Evolutionary conservation across 1,140 invertebrate species (phyloP).

Genomic region (Maconellicoccus hirsutus): DNA sequence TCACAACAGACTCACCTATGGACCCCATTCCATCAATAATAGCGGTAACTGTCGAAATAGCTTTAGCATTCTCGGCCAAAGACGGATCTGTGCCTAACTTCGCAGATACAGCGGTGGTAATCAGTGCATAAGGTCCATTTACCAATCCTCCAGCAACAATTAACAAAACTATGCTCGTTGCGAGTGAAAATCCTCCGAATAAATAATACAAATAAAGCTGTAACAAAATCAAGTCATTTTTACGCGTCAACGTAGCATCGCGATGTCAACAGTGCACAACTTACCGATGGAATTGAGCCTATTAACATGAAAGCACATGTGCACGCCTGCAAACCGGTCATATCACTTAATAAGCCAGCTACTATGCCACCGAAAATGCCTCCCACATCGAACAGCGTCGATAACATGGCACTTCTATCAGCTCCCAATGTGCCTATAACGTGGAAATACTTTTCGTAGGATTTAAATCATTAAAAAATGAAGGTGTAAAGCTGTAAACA

Average conservation of each 20-base stretch:
- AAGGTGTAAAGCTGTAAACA: too few species aligned
- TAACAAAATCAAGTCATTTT: slow-evolving; percentile 36
- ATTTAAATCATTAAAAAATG: too few species aligned
- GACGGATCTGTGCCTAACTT: slow-evolving; percentile 82
- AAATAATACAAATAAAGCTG: slow-evolving; percentile 64
- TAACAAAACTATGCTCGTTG: slow-evolving; percentile 45
- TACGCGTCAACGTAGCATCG: not conserved
- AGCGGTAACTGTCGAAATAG: slow-evolving; percentile 87
- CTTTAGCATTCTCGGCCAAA: slow-evolving; percentile 71
- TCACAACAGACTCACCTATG: slow-evolving; percentile 45
- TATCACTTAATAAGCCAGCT: slow-evolving; percentile 76
- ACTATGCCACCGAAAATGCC: slow-evolving; percentile 78
- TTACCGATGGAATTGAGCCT: slow-evolving; percentile 52
- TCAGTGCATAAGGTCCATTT: slow-evolving; percentile 90
- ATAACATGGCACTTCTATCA: slow-evolving; percentile 65
- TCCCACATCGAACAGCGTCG: slow-evolving; percentile 82
- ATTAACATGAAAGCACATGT: slow-evolving; percentile 74
- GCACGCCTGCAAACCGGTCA: slow-evolving; percentile 65
- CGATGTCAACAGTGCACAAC: not conserved
- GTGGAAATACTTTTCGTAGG: not conserved
- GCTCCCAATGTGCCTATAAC: slow-evolving; percentile 55
- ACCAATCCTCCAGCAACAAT: slow-evolving; percentile 69
- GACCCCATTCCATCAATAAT: slow-evolving; percentile 95
- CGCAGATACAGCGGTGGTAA: slow-evolving; percentile 90
- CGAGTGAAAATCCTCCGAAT: slow-evolving; percentile 31